These are phyloP conservation scores for Ceratosolen fusciceps DNA, from an alignment of 1,140 invertebrate species.

Conservation along the genomic window DNA sequence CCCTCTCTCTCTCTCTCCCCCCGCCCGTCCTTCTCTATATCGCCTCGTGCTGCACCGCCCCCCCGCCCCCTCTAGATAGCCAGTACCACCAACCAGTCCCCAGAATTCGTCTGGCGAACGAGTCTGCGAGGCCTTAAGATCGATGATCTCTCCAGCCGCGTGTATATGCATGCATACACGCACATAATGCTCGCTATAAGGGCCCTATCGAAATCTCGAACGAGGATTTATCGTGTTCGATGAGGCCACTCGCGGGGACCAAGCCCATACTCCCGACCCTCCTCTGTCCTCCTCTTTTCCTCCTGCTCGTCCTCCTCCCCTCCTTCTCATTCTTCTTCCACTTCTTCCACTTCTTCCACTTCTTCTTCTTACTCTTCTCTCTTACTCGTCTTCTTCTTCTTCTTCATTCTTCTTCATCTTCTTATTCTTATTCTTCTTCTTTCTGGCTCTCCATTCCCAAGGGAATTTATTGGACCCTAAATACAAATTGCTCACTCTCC, in stretches of 20 bases:
- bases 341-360: no score
- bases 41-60: no score
- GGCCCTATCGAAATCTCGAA: slow-evolving; percentile 28
- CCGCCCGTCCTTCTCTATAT: not conserved
- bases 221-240: slow-evolving; percentile 36
- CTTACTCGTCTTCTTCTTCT: no score
- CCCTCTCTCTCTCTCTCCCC: not conserved
- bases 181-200: slow-evolving; percentile 23
- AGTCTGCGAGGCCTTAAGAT: slow-evolving; percentile 33
- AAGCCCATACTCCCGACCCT: not conserved
- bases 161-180: slow-evolving; percentile 16
- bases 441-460: not conserved
- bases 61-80: not conserved
- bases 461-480: not conserved
- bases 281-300: no score
- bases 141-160: slow-evolving; percentile 35
- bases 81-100: slow-evolving; percentile 6
- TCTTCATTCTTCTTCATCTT: no score
- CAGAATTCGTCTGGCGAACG: slow-evolving; percentile 20
- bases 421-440: no score
- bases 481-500: not conserved
- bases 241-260: not conserved
- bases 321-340: no score
- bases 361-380: no score
- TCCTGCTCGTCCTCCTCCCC: no score